Evolutionary conservation across 2,797 vertebrate species (phyloP).

Genomic region (Rhinoraja longicauda): DNA sequence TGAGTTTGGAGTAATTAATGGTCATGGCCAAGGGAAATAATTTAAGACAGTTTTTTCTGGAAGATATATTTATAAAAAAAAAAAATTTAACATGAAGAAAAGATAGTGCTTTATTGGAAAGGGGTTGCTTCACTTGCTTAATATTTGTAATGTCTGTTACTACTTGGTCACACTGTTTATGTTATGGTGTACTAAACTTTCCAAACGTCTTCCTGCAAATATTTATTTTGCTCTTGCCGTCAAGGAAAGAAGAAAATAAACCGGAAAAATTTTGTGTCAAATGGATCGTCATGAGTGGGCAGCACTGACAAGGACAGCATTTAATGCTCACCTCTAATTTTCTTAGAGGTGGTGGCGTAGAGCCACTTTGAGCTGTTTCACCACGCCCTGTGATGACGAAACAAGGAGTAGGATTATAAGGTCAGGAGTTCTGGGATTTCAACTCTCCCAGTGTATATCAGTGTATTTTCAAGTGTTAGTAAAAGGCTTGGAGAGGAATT

Average conservation of each 20-base stretch:
- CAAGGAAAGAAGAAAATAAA: neutral
- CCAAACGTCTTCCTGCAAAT: neutral
- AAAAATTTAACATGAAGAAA: neutral
- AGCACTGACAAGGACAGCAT: too few species aligned
- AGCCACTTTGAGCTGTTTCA: too few species aligned
- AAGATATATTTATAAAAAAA: neutral
- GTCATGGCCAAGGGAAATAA: constrained; percentile 2
- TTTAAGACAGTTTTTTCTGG: neutral
- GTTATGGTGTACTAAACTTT: neutral
- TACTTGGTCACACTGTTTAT: neutral
- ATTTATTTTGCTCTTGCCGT: neutral
- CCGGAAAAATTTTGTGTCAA: constrained; percentile 4
- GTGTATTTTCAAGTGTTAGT: too few species aligned
- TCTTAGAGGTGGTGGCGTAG: too few species aligned
- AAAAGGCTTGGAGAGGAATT: too few species aligned
- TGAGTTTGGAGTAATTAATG: neutral
- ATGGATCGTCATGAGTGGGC: too few species aligned
- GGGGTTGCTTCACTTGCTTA: neutral
- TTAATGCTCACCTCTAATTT: too few species aligned
- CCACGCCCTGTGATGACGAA: too few species aligned
- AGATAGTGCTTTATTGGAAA: neutral
- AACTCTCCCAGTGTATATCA: too few species aligned
- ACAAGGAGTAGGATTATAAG: too few species aligned
- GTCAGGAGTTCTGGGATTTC: too few species aligned
- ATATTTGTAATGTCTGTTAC: neutral